Base-by-base conservation (phyloP, 1,140 invertebrate genomes). In the Physella acuta region DNA sequence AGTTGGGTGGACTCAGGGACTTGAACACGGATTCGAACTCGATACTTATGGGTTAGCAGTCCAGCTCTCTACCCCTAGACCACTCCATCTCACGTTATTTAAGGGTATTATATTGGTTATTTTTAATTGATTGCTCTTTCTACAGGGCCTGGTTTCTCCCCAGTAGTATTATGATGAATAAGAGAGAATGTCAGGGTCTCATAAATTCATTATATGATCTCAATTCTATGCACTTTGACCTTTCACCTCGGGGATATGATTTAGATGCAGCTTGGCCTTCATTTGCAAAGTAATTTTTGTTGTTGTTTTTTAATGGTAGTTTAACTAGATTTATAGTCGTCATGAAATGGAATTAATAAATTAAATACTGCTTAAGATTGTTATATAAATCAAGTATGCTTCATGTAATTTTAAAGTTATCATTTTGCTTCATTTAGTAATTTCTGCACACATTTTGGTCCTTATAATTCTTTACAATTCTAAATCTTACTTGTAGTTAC, bases 181-280 rank as follows among this genome's bases (percentile, higher is more conserved):
- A 78, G 34, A 75, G 76, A 17, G 73, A 79, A 17, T 78, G 73
- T 64, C 72, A 68, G 28, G 53, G 30, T n/a, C 58, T 85, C 4
- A 78, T 85, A 28, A 78, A 74, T 70, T 73, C 73, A 26, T 72
- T 87, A 3, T 87, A 87, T 78, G 85, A 87, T 72, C 79, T 87
- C 26, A 86, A 83, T 71, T 84, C 86, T 49, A 49, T 87, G n/a
- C 75, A 84, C 63, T 87, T 87, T 81, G 86, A 87, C 76, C 79
- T 87, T 69, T 78, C 80, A 62, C 79, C 86, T 51, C 71, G 77
- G 72, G 82, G 85, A 68, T 83, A 84, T 75, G 86, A 87, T 74
- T 79, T 87, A 53, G 86, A 87, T 70, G 80, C 79, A 66, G 75
- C 79, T 16, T 87, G 86, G 86, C 86, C 86, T 5, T 82, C 83